Evolutionary conservation across 2,797 vertebrate genomes (phyloP).

Genomic region (Acrocephalus scirpaceus): DNA sequence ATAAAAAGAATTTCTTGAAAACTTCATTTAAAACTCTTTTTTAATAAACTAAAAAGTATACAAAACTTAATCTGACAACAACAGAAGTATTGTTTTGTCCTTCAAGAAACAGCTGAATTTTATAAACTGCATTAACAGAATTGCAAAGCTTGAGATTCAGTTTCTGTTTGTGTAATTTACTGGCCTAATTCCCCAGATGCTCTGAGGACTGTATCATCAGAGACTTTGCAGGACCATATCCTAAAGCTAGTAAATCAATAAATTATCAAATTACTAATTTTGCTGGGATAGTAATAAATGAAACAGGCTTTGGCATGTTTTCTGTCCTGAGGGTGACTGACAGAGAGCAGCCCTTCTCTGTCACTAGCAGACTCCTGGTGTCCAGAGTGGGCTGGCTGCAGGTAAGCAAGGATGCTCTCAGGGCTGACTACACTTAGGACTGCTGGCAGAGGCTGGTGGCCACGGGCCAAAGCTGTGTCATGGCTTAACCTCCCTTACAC

Average conservation of each 20-base stretch:
- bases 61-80: not conserved
- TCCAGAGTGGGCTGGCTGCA: not conserved
- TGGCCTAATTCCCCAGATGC: not conserved
- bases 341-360: not conserved
- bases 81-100: not conserved
- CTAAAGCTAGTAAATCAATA: not conserved
- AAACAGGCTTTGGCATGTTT: not conserved
- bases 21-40: not conserved
- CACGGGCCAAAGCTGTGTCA: fast-evolving
- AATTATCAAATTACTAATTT: not conserved
- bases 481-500: not conserved
- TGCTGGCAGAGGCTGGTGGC: not conserved
- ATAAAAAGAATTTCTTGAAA: not conserved
- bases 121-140: not conserved
- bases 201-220: not conserved
- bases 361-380: not conserved
- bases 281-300: not conserved
- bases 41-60: not conserved
- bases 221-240: not conserved
- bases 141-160: not conserved
- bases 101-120: not conserved
- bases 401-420: not conserved
- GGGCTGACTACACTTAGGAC: not conserved
- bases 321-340: not conserved
- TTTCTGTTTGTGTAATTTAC: not conserved